Base-by-base conservation (phyloP, 2,888 invertebrate species). In the Parasteatoda lunata region DNA sequence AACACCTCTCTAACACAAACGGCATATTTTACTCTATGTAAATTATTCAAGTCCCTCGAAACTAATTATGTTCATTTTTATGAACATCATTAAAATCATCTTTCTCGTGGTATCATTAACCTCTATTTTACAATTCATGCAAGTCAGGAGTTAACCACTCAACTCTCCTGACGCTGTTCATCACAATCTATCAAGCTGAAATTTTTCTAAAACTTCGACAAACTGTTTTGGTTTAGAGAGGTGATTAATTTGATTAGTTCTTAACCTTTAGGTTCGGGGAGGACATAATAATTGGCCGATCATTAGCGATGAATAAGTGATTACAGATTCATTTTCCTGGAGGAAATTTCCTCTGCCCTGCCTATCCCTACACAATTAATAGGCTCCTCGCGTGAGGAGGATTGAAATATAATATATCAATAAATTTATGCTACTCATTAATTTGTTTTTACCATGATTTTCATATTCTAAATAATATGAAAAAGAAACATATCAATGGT, bases 231-330 rank as follows among this genome's bases (percentile, higher is more conserved):
- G 81, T 54, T 8, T 45, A 48, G 13, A 5, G 65, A 68, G n/a
- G 59, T 81, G 81, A 81, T 75, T 81, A 75, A 81, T 81, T 81
- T 59, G 81, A 81, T 81, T 68, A 81, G 81, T 81, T 81, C 81
- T 81, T 81, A 81, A 81, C 81, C 81, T 75, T 66, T 81, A 47
- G 81, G 75, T 69, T 75, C n/a, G 48, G 59, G 75, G 69, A 75
- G 59, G 81, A 81, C 81, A 75, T 30, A 68, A 75, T 81, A 81
- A 81, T 81, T 81, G 81, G 30, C 30, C 81, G 8, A 73, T 54
- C 73, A 81, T 81, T 81, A 81, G 54, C 8, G 75, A 52, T 68
- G 6, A 66, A 59, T 81, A 81, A 81, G 81, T 81, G 81, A 75
- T 81, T 81, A 69, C 54, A 49, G 45, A 66, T 59, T 54, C 73